Percentiles rank a stretch among this genome's conserved stretches.
phyloP scores from a whole-genome alignment of 2,797 vertebrate genomes.

The Malacoctenus gilli region DNA sequence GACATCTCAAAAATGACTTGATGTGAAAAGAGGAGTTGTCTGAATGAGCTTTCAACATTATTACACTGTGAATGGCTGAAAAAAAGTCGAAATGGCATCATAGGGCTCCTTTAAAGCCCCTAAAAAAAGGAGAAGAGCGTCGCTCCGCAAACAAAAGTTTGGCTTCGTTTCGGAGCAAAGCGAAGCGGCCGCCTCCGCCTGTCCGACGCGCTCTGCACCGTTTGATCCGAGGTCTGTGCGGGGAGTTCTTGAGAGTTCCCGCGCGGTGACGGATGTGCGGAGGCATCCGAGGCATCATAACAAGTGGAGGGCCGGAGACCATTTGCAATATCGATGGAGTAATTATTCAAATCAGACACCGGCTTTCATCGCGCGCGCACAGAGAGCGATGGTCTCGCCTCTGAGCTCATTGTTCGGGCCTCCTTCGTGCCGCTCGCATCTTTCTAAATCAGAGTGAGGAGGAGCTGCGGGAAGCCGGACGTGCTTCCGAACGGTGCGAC shows the following conservation, averaged over 20 bases:
- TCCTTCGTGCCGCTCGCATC: constrained; percentile 37
- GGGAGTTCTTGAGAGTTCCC: constrained; percentile 13
- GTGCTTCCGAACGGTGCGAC: constrained; percentile 9
- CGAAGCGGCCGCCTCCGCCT: too few species aligned
- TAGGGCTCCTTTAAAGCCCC: too few species aligned
- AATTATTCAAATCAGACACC: constrained; percentile 53
- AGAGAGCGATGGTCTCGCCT: constrained; percentile 23
- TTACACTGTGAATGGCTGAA: too few species aligned
- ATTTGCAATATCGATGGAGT: constrained; percentile 47
- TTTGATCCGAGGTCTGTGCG: constrained; percentile 14
- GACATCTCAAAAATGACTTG: too few species aligned
- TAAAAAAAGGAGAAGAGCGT: too few species aligned
- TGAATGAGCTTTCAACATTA: too few species aligned
- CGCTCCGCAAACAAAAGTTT: too few species aligned
- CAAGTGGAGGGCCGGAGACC: constrained; percentile 28
- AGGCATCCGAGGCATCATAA: constrained; percentile 28
- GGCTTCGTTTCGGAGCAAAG: too few species aligned
- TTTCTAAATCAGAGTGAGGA: constrained; percentile 24
- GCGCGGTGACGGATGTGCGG: constrained; percentile 20
- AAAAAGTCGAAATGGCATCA: too few species aligned
- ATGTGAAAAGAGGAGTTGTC: too few species aligned
- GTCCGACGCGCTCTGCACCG: too few species aligned
- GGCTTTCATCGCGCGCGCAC: constrained; percentile 37
- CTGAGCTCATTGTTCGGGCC: constrained; percentile 31
- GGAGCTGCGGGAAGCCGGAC: constrained; percentile 14